phyloP scores from a whole-genome alignment of 1,140 invertebrate species.

The Fopius arisanus region DNA sequence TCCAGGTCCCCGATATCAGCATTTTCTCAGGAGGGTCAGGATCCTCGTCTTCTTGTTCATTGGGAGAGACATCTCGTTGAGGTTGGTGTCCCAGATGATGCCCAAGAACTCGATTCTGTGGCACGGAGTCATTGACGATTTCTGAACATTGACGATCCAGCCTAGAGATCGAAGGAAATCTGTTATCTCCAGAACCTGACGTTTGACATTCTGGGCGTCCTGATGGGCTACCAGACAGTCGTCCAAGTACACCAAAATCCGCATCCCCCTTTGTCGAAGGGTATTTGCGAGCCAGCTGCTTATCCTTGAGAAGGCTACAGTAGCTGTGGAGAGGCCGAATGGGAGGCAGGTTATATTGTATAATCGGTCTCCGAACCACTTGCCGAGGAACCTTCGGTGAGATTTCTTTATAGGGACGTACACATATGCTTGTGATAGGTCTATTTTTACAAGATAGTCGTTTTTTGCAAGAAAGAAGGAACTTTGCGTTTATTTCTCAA shows the following conservation, averaged over 20 bases:
- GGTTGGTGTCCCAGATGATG: neutral
- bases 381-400: constrained; percentile 35
- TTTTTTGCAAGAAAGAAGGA: constrained; percentile 19
- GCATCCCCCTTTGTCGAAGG: constrained; percentile 23
- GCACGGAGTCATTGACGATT: too few species aligned
- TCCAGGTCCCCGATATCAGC: neutral
- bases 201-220: too few species aligned
- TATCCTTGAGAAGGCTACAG: constrained; percentile 40
- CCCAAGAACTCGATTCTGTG: too few species aligned
- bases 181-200: too few species aligned
- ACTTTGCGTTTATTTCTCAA: constrained; percentile 32
- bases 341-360: constrained; percentile 48
- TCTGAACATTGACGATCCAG: too few species aligned
- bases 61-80: neutral
- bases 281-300: constrained; percentile 36
- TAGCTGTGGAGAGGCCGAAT: constrained; percentile 41
- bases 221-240: too few species aligned
- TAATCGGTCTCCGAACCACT: constrained; percentile 5
- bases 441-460: constrained; percentile 25
- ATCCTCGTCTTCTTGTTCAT: constrained; percentile 17
- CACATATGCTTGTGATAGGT: constrained; percentile 31
- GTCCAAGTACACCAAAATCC: constrained; percentile 29
- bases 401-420: constrained; percentile 22
- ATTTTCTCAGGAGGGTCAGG: neutral
- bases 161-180: too few species aligned